Percentiles rank a stretch among this genome's conserved stretches.
phyloP scores from a whole-genome alignment of 2,113 vertebrate species.

The Oophaga pumilio region DNA sequence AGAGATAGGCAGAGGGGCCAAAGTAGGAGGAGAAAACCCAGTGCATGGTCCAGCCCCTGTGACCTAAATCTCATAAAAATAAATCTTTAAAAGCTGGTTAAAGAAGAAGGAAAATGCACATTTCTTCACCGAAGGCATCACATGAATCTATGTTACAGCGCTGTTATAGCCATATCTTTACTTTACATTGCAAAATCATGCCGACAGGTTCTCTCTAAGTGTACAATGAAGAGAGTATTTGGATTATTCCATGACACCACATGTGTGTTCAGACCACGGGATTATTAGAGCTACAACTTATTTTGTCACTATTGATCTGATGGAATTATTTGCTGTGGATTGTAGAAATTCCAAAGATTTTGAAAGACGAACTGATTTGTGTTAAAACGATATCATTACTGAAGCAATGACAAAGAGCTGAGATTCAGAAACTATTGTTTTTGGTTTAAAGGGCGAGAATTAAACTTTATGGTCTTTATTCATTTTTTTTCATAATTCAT shows the following conservation, averaged over 20 bases:
- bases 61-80: too few species aligned
- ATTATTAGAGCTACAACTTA: background rate
- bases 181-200: too few species aligned
- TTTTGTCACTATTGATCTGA: constrained; percentile 1
- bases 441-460: background rate
- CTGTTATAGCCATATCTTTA: too few species aligned
- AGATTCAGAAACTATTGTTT: background rate
- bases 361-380: constrained; percentile 1
- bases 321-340: constrained; percentile 13
- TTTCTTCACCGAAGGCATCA: too few species aligned
- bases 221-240: background rate
- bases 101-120: too few species aligned
- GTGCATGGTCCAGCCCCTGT: too few species aligned
- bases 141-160: too few species aligned
- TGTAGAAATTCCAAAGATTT: background rate
- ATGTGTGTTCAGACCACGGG: background rate
- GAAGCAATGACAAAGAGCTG: constrained; percentile 7
- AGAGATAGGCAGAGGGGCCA: too few species aligned
- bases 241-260: background rate
- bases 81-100: too few species aligned
- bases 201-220: too few species aligned
- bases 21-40: too few species aligned
- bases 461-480: background rate
- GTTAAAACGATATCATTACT: background rate
- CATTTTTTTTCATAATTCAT: background rate